Evolutionary conservation across 2,797 vertebrate genomes (phyloP).

Genomic region (Staurois parvus): DNA sequence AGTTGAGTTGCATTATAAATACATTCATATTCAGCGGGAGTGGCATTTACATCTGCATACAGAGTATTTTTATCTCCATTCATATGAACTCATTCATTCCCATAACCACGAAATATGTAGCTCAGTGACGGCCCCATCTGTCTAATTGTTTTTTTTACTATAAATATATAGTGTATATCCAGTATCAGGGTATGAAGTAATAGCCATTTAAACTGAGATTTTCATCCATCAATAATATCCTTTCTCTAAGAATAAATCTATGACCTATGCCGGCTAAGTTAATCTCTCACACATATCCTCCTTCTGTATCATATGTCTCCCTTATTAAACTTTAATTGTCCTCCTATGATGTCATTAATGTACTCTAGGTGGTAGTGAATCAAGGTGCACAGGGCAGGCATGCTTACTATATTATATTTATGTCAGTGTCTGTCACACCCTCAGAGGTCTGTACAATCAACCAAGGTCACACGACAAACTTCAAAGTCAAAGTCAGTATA

Average conservation of each 20-base stretch:
- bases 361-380: conserved; percentile 21
- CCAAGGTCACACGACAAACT: neutral
- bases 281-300: conserved; percentile 55
- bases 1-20: neutral
- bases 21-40: neutral
- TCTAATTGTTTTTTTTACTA: conserved; percentile 39
- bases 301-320: conserved; percentile 49
- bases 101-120: conserved; percentile 21
- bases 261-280: conserved; percentile 47
- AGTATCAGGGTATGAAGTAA: conserved; percentile 58
- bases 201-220: conserved; percentile 56
- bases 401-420: conserved; percentile 1
- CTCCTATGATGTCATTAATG: conserved; percentile 51
- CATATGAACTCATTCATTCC: conserved; percentile 40
- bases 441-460: neutral
- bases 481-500: neutral
- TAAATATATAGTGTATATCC: conserved; percentile 47
- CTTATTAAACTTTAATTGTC: conserved; percentile 59
- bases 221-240: conserved; percentile 59
- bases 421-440: neutral
- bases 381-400: conserved; percentile 18
- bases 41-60: neutral
- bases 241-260: conserved; percentile 51
- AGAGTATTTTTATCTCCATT: conserved; percentile 20
- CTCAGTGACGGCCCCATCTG: conserved; percentile 40